Evolutionary conservation across 2,888 invertebrate species (phyloP), one percentile per base, ranked within the genome.

Genomic region (Drosophila demipolita): DNA sequence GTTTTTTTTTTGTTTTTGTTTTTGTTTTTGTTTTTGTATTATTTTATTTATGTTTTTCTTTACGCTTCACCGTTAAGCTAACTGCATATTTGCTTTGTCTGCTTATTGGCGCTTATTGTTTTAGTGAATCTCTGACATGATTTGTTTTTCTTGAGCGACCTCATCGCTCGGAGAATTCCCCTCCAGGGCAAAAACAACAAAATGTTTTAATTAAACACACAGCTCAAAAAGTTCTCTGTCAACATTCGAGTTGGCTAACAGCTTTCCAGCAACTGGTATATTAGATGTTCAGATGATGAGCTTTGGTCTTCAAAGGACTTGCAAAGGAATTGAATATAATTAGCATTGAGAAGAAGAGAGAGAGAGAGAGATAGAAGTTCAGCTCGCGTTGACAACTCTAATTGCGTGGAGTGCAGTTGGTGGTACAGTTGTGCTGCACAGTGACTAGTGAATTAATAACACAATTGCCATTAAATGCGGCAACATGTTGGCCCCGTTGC

Each of bases 21-120:
- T n/a, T n/a, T n/a, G n/a, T n/a, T n/a, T 29, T 11, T 36, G 58
- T 67, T 60, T 52, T 53, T 59, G 65, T 54, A 59, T 70, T 60
- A 71, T 67, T 82, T 87, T 89, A 83, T 87, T 89, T 82, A 87
- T 89, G 78, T 67, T 80, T 80, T 86, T 82, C 83, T 87, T 78
- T 76, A 78, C 78, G 89, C 84, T 83, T 75, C 74, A 90, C 89
- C 90, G 90, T 89, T 90, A 90, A 83, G 70, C 61, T 89, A 89
- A 89, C 89, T 90, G 90, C 87, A 90, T 82, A 89, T 87, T 87
- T 67, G 82, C 88, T 88, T 90, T 87, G 89, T 89, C 80, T 70
- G 75, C 85, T 82, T 82, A 80, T 82, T 83, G 85, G 70, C 69
- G 87, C 77, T 89, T 82, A 85, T 85, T 85, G 84, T 85, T 85